These are phyloP conservation scores for Hesperophylax magnus DNA, from an alignment of 1,140 invertebrate genomes.

Conservation along the genomic window DNA sequence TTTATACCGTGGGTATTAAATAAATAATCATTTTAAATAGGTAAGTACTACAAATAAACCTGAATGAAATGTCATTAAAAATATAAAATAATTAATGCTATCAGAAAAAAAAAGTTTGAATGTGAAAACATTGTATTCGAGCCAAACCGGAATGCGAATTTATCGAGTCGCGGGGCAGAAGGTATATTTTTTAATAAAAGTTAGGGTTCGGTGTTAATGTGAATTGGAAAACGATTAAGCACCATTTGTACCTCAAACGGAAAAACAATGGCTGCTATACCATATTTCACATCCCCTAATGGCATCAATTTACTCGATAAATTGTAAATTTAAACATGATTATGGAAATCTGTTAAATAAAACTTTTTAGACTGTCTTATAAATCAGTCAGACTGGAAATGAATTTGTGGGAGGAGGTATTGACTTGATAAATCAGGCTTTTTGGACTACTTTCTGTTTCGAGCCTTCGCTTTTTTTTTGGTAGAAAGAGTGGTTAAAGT, in stretches of 20 bases:
- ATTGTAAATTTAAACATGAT: conserved; percentile 27
- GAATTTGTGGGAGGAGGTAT: background rate
- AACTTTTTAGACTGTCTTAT: background rate
- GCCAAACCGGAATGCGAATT: too few relatives aligned
- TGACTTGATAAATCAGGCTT: conserved; percentile 22
- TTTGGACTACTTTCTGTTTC: conserved; percentile 10
- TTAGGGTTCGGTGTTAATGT: conserved; percentile 15
- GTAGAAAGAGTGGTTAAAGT: background rate
- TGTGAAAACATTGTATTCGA: too few relatives aligned
- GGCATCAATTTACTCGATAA: conserved; percentile 11
- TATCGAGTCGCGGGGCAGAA: too few relatives aligned
- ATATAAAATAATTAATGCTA: too few relatives aligned
- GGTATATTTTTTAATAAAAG: background rate
- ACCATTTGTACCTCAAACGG: conserved; percentile 14
- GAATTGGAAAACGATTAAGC: conserved; percentile 38
- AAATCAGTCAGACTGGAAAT: conserved; percentile 17
- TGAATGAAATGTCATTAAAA: too few relatives aligned
- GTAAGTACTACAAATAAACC: too few relatives aligned
- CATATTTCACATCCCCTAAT: conserved; percentile 16
- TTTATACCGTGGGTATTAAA: too few relatives aligned
- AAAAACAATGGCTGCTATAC: conserved; percentile 14
- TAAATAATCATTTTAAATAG: too few relatives aligned
- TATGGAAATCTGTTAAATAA: conserved; percentile 15
- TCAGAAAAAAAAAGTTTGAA: too few relatives aligned
- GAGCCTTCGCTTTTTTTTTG: background rate